Evolutionary conservation across 1,140 invertebrate genomes (phyloP), one percentile per base, ranked within the genome.

Genomic region (Drosophila prosaltans): DNA sequence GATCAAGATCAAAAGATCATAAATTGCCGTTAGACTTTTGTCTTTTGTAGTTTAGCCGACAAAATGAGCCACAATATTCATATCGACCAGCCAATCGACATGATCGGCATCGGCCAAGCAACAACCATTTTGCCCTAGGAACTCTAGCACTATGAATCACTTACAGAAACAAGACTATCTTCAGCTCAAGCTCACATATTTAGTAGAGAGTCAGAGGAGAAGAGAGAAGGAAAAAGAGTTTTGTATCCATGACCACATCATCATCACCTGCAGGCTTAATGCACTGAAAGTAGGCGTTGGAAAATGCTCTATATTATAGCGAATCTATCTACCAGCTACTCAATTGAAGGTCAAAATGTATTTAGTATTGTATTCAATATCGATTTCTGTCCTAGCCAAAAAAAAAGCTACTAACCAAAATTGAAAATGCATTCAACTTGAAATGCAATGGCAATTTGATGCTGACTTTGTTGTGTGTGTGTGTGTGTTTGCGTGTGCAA

Each of bases 41-140:
- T 36, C 32, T 85, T 86, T 88, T 88, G 83, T 88, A 85, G 77
- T 88, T 45, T 51, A 77, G 85, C 85, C 83, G 83, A 71, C 85
- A 70, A 86, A 9, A 89, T 79, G 54, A 81, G 78, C 66, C 66
- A 61, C 81, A 72, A 76, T 78, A 72, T 75, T 82, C 80, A 76
- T 82, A 85, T 85, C 83, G 45, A 74, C 71, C 69, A 59, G 60
- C 45, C 74, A 72, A 86, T 88, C 82, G 76, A 88, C 83, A 65
- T 79, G 83, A 88, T 85, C 82, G 64, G 62, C 71, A 66, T 61
- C 60, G 16, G 16, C 16, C 16, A 16, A 51, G 60, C 65, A 61
- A 66, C 67, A 62, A 43, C 54, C 55, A 58, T 24, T 48, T 41
- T 39, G 58, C 39, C 83, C 74, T 57, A 43, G 43, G 69, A 80